Evolutionary conservation across 2,888 invertebrate species (phyloP).

Genomic region (Rambutsinella grinnellia): DNA sequence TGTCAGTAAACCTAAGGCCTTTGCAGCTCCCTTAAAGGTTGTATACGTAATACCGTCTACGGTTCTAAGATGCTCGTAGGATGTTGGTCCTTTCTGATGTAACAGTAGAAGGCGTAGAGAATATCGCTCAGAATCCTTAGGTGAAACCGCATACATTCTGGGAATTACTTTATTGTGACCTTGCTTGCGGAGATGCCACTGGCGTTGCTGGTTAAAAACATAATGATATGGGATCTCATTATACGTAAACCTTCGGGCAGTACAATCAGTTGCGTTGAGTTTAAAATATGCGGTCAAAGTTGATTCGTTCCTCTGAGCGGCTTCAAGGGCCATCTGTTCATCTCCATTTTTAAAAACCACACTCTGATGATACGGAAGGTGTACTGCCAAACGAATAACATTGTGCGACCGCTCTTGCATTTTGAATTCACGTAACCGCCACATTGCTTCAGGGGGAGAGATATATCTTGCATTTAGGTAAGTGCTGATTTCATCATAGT

Average conservation of each 20-base stretch:
- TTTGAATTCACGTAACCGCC: slow-evolving; percentile 66
- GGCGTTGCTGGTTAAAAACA: no score
- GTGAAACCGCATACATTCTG: slow-evolving; percentile 65
- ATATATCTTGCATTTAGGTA: slow-evolving; percentile 67
- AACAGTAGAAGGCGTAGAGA: slow-evolving; percentile 66
- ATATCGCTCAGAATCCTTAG: slow-evolving; percentile 66
- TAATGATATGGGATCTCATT: slow-evolving; percentile 60
- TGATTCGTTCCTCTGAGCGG: slow-evolving; percentile 36
- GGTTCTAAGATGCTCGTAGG: no score
- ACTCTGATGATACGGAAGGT: slow-evolving; percentile 67
- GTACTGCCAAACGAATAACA: slow-evolving; percentile 67
- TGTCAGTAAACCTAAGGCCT: slow-evolving; percentile 47
- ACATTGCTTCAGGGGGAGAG: slow-evolving; percentile 67
- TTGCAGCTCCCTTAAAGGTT: slow-evolving; percentile 64
- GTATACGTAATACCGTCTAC: slow-evolving; percentile 48
- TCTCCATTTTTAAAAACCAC: slow-evolving; percentile 57
- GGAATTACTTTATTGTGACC: slow-evolving; percentile 56
- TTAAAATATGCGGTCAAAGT: slow-evolving; percentile 65
- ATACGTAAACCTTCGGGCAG: slow-evolving; percentile 57
- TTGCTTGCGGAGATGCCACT: slow-evolving; percentile 51
- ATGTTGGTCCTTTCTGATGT: slow-evolving; percentile 66
- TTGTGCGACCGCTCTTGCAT: slow-evolving; percentile 67
- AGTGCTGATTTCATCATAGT: slow-evolving; percentile 67
- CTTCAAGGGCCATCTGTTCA: slow-evolving; percentile 51
- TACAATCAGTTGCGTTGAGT: slow-evolving; percentile 54